Base-by-base conservation (phyloP, 2,888 invertebrate genomes). In the Drosophila percnosoma region DNA sequence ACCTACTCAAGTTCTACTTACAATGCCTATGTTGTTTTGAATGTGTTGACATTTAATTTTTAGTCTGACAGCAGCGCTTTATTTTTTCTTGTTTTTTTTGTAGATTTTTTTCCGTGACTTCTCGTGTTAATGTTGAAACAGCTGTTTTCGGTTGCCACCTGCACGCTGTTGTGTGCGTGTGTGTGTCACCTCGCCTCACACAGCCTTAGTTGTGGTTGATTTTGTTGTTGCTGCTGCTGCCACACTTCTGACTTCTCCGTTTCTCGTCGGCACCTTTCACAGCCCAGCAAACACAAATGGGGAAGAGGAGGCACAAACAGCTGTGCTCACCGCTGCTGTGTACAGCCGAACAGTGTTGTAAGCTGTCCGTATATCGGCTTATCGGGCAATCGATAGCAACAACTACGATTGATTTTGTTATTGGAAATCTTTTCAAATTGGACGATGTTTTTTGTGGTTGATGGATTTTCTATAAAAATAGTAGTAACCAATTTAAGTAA, bases 111-210 rank as follows among this genome's bases (percentile, higher is more conserved):
- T 68, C 54, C 58, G 53, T 53, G 55, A 52, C 59, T 45, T 61
- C 71, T 58, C 51, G 66, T 79, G 62, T 76, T 68, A 64, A 59
- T 79, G 79, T 86, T 88, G 80, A 71, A 86, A 87, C 87, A 90
- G 90, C 89, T 90, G 90, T 88, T 90, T 76, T 68, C 11, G 24
- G 58, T 71, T 64, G 67, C 58, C 78, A 78, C 80, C 80, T 80
- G 82, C 62, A n/a, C 45, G 54, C 53, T 59, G 52, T n/a, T 69
- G 54, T 76, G 72, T 72, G 70, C 58, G 63, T 53, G 69, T 77
- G 63, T 42, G 66, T 77, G 65, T 75, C 73, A 82, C 77, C 89
- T 86, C 83, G 83, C 73, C 83, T 73, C 75, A 75, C 40, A 64
- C 72, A 76, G 72, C 67, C 54, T 42, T 24, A 70, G 21, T 38